Percentiles rank a stretch among this genome's conserved stretches.
phyloP scores from a whole-genome alignment of 2,113 vertebrate species.

The Hystrix brachyura region DNA sequence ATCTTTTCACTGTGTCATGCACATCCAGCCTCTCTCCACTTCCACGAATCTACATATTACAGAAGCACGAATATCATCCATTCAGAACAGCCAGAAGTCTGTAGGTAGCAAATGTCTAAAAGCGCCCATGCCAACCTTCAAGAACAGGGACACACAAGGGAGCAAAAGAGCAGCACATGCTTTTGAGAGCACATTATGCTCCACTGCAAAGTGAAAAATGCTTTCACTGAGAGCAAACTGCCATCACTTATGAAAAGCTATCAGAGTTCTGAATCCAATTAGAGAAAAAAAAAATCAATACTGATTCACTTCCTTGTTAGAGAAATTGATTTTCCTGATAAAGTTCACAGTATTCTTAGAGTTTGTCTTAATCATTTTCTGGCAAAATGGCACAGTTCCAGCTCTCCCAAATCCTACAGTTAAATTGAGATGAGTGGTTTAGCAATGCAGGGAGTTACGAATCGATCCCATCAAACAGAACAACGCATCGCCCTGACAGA shows the following conservation, averaged over 20 bases:
- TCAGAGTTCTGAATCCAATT: slow-evolving; percentile 65
- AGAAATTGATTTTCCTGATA: slow-evolving; percentile 80
- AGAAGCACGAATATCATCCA: not conserved
- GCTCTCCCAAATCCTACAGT: slow-evolving; percentile 32
- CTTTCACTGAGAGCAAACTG: slow-evolving; percentile 67
- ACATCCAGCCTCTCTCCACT: not conserved
- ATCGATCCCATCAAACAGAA: not conserved
- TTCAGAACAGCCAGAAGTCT: not conserved
- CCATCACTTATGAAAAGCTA: slow-evolving; percentile 63
- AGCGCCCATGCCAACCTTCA: not conserved
- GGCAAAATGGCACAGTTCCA: slow-evolving; percentile 60
- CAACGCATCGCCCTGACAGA: not conserved
- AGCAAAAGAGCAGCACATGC: not conserved
- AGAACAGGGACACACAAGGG: not conserved
- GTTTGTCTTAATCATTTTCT: slow-evolving; percentile 82
- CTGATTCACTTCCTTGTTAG: slow-evolving; percentile 76
- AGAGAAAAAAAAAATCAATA: slow-evolving; percentile 63
- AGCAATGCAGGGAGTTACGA: not conserved
- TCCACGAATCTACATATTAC: no score
- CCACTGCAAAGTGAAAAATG: slow-evolving; percentile 54
- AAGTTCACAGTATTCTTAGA: slow-evolving; percentile 72
- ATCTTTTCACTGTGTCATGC: not conserved
- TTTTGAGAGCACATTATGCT: not conserved
- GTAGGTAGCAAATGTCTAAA: not conserved
- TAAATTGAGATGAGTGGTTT: slow-evolving; percentile 66